Base-by-base conservation (phyloP, 1,140 invertebrate genomes). In the Pemphigus obesinymphae region DNA sequence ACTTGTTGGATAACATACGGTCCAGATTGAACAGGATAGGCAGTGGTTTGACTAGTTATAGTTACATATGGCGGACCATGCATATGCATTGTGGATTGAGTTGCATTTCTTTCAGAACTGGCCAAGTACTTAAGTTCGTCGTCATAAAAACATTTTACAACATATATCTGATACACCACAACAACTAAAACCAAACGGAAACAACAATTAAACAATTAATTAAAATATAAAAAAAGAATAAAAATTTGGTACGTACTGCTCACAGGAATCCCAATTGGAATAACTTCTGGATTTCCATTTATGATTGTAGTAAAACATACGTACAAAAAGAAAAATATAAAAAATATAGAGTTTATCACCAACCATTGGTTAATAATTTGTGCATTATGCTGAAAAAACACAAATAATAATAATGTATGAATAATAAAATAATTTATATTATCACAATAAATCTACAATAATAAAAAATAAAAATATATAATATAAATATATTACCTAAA, bases 1-100 rank as follows among this genome's bases (percentile, higher is more conserved):
- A 31, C 43, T 73, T 73, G 70, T 50, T 73, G 70, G 13, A 73
- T 50, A 50, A 73, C 43, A 11, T 73, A 73, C 15, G 70, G 70
- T 73, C 70, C 70, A 31, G 43, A 6, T 73, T 73, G 43, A 0
- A 73, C 70, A 10, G 70, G 70, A 50, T 73, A 73, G 15, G 45
- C 15, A 4, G 70, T 13, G 10, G 26, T 20, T 31, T 73, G 70
- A 31, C 10, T 73, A 17, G 43, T 73, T 31, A 50, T 50, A 29
- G 70, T 50, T 7, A 73, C 43, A n/a, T 31, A 50, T n/a, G 43
- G 45, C 2, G 68, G 15, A 6, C 37, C 1, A 17, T 45, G 37
- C 20, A n/a, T n/a, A n/a, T n/a, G n/a, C n/a, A 70, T 17, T 1
- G 68, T 20, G 15, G 70, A 8, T n/a, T 31, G 70, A 73, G 70